Evolutionary conservation across 2,113 vertebrate genomes (phyloP), one percentile per base, ranked within the genome.

Genomic region (Salminus brasiliensis): DNA sequence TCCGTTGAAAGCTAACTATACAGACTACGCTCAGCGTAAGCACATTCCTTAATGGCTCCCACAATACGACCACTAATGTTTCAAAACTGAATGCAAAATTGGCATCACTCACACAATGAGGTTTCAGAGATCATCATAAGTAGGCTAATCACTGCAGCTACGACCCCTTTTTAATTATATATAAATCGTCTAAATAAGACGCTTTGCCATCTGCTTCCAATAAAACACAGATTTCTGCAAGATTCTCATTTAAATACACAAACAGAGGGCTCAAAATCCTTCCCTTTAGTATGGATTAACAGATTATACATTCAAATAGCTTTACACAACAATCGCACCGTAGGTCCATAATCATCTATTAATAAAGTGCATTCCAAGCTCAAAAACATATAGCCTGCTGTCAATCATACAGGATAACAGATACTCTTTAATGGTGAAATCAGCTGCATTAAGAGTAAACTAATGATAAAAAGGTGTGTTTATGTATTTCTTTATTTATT

Each of bases 261-360:
- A 72, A 71, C 69, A 71, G n/a, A 72, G 70, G 36, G 47, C 53
- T 34, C 30, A 23, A 30, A 70, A 13, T 32, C 27, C 69, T 72
- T 36, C 18, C 27, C 30, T 72, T n/a, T 72, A 23, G 34, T 15
- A 25, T 49, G 27, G 70, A 72, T 72, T 72, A 72, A 23, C 27
- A 34, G 70, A 53, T 72, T 72, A 72, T 52, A 25, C 23, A 71
- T 36, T 72, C n/a, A 30, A 72, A 72, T 25, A 49, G 70, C 55
- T 29, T 36, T 21, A 72, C 30, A 55, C n/a, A 16, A 47, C 21
- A 34, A n/a, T 25, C n/a, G n/a, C 52, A 55, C n/a, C 8, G 1
- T 49, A 21, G 21, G 47, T 49, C 47, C 6, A 6, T n/a, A 25
- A 25, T 49, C 47, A 49, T 55, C 21, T 21, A 23, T 25, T 11